These are phyloP conservation scores for Bathynomus jamesi DNA, from an alignment of 1,140 invertebrate genomes.

Conservation along the genomic window DNA sequence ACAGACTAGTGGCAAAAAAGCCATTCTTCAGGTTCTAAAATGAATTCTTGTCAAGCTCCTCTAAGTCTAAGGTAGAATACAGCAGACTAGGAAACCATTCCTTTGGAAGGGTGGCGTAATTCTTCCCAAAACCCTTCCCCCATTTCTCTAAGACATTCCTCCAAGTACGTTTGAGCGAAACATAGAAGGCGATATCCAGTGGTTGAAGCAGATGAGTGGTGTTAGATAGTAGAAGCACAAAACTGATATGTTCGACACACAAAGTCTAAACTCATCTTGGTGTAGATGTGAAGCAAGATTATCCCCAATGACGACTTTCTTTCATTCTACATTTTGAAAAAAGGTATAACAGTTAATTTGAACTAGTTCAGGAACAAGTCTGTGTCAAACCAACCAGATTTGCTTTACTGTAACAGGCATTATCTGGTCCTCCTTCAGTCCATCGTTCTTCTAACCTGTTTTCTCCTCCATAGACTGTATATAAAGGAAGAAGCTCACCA, in stretches of 20 bases:
- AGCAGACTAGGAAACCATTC: background rate
- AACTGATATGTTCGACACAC: background rate
- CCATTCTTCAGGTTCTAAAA: no score
- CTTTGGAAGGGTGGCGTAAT: background rate
- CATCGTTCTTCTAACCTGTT: background rate
- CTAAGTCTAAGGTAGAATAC: no score
- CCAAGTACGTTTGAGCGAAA: background rate
- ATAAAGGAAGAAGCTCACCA: background rate
- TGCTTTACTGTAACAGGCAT: background rate
- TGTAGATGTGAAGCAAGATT: background rate
- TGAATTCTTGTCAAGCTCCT: no score
- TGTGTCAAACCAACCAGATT: background rate
- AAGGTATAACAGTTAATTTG: background rate
- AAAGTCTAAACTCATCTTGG: background rate
- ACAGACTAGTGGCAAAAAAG: no score
- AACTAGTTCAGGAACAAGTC: background rate
- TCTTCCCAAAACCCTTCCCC: background rate
- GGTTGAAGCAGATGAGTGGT: background rate
- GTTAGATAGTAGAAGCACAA: background rate
- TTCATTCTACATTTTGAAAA: background rate
- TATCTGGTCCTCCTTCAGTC: background rate
- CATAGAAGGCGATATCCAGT: background rate
- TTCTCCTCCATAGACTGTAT: background rate
- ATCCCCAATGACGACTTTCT: background rate
- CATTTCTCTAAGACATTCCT: background rate